Evolutionary conservation across 1,140 invertebrate species (phyloP).

Genomic region (Sinonovacula constricta): DNA sequence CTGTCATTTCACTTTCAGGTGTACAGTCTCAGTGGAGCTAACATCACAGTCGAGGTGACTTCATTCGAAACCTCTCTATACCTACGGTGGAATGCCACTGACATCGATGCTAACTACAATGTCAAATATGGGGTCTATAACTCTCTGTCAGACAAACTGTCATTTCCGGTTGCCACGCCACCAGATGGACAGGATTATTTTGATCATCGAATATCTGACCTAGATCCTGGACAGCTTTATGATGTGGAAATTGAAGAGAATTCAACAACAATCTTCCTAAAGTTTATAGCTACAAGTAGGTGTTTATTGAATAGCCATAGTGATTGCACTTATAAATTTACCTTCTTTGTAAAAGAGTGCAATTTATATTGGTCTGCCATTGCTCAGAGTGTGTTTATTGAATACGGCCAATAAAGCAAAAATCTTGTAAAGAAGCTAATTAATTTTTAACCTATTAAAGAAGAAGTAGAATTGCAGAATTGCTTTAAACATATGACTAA

Average conservation of each 20-base stretch:
- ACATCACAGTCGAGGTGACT: background rate
- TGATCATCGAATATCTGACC: background rate
- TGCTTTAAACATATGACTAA: no score
- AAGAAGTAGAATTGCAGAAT: background rate
- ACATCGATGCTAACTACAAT: background rate
- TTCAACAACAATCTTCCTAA: background rate
- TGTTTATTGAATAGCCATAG: background rate
- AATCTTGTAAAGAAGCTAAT: background rate
- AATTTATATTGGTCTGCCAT: no score
- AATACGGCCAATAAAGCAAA: background rate
- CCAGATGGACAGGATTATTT: background rate
- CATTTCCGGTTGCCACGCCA: background rate
- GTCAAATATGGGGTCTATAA: background rate
- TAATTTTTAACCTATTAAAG: background rate
- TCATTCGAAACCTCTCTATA: background rate
- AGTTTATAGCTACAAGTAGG: background rate
- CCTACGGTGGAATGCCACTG: background rate
- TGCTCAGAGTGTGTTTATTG: no score
- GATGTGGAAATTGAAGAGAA: background rate
- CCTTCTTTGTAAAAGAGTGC: no score
- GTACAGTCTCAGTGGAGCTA: background rate
- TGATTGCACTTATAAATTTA: background rate
- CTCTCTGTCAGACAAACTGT: background rate
- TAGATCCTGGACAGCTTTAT: background rate
- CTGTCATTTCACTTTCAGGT: background rate